A percentile compares a stretch with the other conserved stretches of the same genome.
These are phyloP conservation scores for Candidula unifasciata DNA, from an alignment of 2,888 invertebrate genomes.

Conservation along the genomic window DNA sequence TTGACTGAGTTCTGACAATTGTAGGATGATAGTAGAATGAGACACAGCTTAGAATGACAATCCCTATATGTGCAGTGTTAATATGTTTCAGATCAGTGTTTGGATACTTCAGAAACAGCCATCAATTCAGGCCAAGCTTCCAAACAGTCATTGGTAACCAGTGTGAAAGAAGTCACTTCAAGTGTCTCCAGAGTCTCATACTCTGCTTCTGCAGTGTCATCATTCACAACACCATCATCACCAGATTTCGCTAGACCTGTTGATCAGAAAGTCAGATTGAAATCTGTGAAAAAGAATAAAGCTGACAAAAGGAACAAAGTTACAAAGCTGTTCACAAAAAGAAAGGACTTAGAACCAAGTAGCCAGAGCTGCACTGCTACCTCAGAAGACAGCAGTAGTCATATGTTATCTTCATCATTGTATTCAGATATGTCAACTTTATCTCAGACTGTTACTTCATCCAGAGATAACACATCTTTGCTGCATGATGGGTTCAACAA, in stretches of 20 bases:
- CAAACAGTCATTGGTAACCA: background rate
- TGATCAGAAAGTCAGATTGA: conserved; percentile 21
- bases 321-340: conserved; percentile 11
- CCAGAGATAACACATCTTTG: background rate
- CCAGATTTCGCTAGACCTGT: background rate
- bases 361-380: background rate
- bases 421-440: background rate
- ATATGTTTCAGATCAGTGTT: conserved; percentile 2
- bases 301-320: conserved; percentile 27
- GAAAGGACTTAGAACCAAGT: background rate
- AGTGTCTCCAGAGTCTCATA: background rate
- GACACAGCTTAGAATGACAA: no score
- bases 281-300: background rate
- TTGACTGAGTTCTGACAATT: no score
- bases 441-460: background rate
- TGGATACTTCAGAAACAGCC: background rate
- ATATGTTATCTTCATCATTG: background rate
- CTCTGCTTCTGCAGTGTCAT: background rate
- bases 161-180: background rate
- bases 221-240: background rate
- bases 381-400: conserved; percentile 21
- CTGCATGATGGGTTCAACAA: background rate
- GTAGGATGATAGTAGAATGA: no score
- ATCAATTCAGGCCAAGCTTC: background rate
- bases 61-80: no score